Conservation (phyloP, 2,797 vertebrate genomes). For the Onychomys arenicola region DNA sequence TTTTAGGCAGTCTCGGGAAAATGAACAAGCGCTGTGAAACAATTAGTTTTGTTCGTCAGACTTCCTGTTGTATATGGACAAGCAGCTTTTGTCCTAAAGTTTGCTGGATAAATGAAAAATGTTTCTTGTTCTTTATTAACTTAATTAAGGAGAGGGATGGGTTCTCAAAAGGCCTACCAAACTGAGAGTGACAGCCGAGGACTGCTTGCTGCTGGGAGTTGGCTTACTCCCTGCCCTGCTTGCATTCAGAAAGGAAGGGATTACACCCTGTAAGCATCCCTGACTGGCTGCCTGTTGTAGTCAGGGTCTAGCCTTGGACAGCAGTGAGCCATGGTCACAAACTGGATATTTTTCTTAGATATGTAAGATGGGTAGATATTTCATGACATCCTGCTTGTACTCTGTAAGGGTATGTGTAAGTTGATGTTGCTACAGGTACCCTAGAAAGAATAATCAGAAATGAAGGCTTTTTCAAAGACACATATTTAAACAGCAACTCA, state of each 20-base stretch:
- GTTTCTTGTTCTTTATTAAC: neutral
- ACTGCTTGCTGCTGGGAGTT: neutral
- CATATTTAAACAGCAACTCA: neutral
- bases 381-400: neutral
- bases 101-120: neutral
- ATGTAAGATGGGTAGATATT: neutral
- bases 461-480: neutral
- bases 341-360: conserved; percentile 28
- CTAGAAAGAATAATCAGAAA: conserved; percentile 31
- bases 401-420: neutral
- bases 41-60: neutral
- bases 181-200: neutral
- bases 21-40: neutral
- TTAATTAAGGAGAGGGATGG: conserved; percentile 36
- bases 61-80: conserved; percentile 40
- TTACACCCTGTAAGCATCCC: neutral
- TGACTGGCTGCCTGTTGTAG: neutral
- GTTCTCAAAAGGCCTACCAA: conserved; percentile 33
- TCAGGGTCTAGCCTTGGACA: neutral
- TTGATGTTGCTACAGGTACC: conserved; percentile 30
- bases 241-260: neutral
- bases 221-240: neutral
- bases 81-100: conserved; percentile 25
- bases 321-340: neutral
- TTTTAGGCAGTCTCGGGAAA: conserved; percentile 25